phyloP scores from a whole-genome alignment of 1,140 invertebrate genomes.

The Nymphalis io region DNA sequence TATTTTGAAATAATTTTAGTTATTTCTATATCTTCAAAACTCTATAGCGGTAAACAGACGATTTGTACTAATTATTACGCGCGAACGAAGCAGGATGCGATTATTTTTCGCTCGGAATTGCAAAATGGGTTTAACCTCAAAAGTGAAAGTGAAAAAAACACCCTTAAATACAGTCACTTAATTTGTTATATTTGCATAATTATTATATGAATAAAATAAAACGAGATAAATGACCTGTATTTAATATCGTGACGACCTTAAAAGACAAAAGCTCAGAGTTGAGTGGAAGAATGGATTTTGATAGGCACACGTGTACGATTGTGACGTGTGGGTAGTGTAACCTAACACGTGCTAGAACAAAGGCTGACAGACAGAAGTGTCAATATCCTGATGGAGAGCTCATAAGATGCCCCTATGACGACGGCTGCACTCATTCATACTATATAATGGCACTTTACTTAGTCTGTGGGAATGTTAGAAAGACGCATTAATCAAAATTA shows the following conservation, averaged over 20 bases:
- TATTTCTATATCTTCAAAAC: conserved; percentile 48
- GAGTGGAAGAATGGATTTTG: conserved; percentile 44
- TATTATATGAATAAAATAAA: not conserved
- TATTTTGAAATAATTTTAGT: not conserved
- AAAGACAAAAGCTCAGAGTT: conserved; percentile 27
- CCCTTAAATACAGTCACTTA: not conserved
- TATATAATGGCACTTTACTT: conserved; percentile 64
- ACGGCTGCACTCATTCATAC: conserved; percentile 64
- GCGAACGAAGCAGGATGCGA: conserved; percentile 67
- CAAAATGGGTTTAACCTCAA: conserved; percentile 33
- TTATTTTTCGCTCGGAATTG: conserved; percentile 65
- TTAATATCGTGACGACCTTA: conserved; percentile 30
- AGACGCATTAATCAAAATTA: conserved; percentile 7
- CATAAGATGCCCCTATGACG: conserved; percentile 75
- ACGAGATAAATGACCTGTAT: conserved; percentile 18
- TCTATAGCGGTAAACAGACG: conserved; percentile 57
- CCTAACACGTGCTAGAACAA: conserved; percentile 73
- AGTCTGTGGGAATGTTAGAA: conserved; percentile 65
- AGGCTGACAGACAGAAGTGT: conserved; percentile 71
- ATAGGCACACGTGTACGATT: conserved; percentile 64
- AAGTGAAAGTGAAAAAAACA: conserved; percentile 1
- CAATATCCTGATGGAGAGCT: conserved; percentile 69
- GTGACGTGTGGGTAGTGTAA: conserved; percentile 55
- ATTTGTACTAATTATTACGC: conserved; percentile 80
- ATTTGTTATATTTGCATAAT: not conserved